A percentile compares a stretch with the other conserved stretches of the same genome.
Evolutionary conservation across 1,140 invertebrate species (phyloP).

Genomic region (Caenorhabditis briggsae): DNA sequence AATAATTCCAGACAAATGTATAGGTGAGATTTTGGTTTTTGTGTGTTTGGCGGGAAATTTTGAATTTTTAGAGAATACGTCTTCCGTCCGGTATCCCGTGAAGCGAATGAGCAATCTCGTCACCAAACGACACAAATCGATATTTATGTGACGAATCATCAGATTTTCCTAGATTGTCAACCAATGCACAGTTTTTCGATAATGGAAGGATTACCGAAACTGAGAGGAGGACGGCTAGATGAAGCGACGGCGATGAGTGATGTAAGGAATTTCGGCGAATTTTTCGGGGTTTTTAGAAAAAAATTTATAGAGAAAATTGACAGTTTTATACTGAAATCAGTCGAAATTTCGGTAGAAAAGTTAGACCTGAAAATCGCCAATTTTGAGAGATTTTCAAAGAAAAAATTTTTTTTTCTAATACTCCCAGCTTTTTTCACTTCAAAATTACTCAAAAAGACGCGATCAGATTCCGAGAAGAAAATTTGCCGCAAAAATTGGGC

Average conservation of each 20-base stretch:
- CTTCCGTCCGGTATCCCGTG: constrained; percentile 17
- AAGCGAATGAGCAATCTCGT: constrained; percentile 31
- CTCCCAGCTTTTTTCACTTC: no score
- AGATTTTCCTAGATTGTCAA: constrained; percentile 24
- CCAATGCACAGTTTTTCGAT: constrained; percentile 47
- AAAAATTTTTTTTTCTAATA: no score
- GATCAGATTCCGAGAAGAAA: no score
- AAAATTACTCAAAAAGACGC: no score
- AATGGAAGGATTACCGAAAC: background rate
- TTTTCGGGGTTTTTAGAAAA: background rate
- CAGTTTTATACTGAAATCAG: no score
- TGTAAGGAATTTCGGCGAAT: background rate
- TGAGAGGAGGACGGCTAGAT: background rate
- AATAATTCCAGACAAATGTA: constrained; percentile 47
- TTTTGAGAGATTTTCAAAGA: no score
- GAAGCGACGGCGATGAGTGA: background rate
- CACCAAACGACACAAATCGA: constrained; percentile 23
- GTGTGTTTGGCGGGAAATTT: background rate
- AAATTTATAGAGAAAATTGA: no score
- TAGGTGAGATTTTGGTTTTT: background rate
- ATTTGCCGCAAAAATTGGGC: no score
- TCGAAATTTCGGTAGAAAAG: no score
- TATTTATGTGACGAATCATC: constrained; percentile 18
- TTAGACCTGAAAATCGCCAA: no score
- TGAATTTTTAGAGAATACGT: constrained; percentile 21